A percentile compares a stretch with the other conserved stretches of the same genome.
phyloP scores from a whole-genome alignment of 2,797 vertebrate species.

The Spea hammondii region DNA sequence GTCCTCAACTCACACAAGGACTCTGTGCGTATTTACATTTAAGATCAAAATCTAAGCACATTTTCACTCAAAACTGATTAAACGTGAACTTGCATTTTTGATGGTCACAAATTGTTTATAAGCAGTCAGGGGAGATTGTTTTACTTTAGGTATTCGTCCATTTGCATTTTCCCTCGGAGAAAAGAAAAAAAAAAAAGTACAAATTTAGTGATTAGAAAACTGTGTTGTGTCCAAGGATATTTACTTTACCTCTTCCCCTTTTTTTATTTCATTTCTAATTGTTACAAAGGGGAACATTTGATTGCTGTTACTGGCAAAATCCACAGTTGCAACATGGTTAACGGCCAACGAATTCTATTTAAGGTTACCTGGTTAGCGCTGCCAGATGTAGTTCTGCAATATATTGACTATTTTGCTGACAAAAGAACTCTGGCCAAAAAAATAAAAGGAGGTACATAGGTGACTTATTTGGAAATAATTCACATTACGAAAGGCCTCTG shows the following conservation, averaged over 20 bases:
- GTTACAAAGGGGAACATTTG: constrained; percentile 72
- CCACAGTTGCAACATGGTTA: constrained; percentile 63
- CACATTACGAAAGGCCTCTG: constrained; percentile 56
- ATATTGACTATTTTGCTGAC: constrained; percentile 74
- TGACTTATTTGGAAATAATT: constrained; percentile 72
- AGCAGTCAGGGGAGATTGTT: constrained; percentile 56
- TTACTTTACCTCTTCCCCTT: constrained; percentile 69
- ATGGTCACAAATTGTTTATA: constrained; percentile 50
- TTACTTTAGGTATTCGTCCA: constrained; percentile 64
- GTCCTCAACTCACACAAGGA: not conserved
- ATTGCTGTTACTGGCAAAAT: constrained; percentile 67
- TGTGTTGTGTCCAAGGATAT: constrained; percentile 58
- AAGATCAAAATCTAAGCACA: constrained; percentile 32
- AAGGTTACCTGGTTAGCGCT: constrained; percentile 69
- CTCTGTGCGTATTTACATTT: constrained; percentile 28
- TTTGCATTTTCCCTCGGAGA: constrained; percentile 66
- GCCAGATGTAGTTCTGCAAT: constrained; percentile 68
- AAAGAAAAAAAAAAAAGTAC: constrained; percentile 16
- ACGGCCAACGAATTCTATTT: constrained; percentile 67
- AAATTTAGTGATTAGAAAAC: constrained; percentile 57
- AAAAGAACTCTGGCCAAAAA: constrained; percentile 61
- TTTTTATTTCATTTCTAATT: constrained; percentile 76
- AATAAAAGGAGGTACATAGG: constrained; percentile 68
- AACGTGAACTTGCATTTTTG: constrained; percentile 16
- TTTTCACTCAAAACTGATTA: constrained; percentile 28